A percentile compares a stretch with the other conserved stretches of the same genome.
These are phyloP conservation scores for Camponotus fellah DNA, from an alignment of 2,888 invertebrate species.

Conservation along the genomic window DNA sequence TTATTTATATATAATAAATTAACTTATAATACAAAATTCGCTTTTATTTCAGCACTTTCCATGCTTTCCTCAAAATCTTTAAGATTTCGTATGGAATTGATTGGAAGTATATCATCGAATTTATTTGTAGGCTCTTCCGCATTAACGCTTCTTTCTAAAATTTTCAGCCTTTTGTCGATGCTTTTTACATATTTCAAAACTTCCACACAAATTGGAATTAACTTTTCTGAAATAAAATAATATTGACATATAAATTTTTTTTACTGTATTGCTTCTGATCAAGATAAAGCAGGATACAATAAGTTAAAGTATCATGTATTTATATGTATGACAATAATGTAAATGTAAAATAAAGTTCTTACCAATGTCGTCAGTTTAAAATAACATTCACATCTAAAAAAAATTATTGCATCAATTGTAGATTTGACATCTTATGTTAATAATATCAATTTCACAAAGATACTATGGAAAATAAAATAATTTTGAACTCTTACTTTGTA, in stretches of 20 bases:
- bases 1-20: neutral
- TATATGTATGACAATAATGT: neutral
- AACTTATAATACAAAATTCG: constrained; percentile 16
- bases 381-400: constrained; percentile 4
- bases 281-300: neutral
- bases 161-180: neutral
- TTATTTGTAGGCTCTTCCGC: neutral
- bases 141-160: neutral
- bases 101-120: constrained; percentile 13
- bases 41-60: neutral
- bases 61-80: neutral
- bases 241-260: too few relatives aligned
- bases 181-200: neutral
- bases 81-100: neutral
- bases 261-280: neutral
- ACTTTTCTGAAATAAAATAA: neutral
- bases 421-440: too few relatives aligned
- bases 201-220: constrained; percentile 11
- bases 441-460: too few relatives aligned
- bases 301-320: constrained; percentile 1
- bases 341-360: neutral
- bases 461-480: too few relatives aligned
- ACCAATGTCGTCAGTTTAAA: constrained; percentile 1
- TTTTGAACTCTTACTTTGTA: neutral
- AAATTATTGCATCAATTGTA: too few relatives aligned